phyloP scores from a whole-genome alignment of 2,797 vertebrate genomes.

The Acanthurus lineatus region DNA sequence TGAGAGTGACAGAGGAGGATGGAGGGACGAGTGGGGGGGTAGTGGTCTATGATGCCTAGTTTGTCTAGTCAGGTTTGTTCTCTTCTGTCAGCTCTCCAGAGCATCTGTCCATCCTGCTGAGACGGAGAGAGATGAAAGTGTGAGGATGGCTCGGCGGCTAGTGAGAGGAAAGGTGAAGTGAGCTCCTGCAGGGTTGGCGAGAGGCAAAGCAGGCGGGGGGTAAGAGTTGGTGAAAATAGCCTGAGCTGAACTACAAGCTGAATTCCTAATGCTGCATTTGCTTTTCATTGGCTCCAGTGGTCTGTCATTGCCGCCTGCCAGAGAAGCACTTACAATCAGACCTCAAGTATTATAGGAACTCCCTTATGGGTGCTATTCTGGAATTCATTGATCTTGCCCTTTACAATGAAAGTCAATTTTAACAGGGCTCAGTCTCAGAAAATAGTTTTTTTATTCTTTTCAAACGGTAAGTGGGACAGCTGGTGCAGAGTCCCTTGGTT shows the following conservation, averaged over 20 bases:
- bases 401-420: slow-evolving; percentile 55
- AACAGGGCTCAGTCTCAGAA: slow-evolving; percentile 46
- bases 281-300: slow-evolving; percentile 57
- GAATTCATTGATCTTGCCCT: slow-evolving; percentile 58
- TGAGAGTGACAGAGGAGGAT: slow-evolving; percentile 51
- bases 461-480: background rate
- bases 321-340: slow-evolving; percentile 68
- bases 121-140: slow-evolving; percentile 71
- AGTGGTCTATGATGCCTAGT: slow-evolving; percentile 57
- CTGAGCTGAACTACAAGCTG: slow-evolving; percentile 60
- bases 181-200: slow-evolving; percentile 59
- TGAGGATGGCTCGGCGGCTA: slow-evolving; percentile 46
- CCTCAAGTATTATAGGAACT: slow-evolving; percentile 61
- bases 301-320: slow-evolving; percentile 50
- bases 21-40: slow-evolving; percentile 4
- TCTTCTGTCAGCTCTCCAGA: slow-evolving; percentile 53
- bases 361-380: slow-evolving; percentile 59
- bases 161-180: slow-evolving; percentile 74
- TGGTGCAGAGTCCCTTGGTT: slow-evolving; percentile 16
- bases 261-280: slow-evolving; percentile 69
- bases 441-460: slow-evolving; percentile 17
- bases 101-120: slow-evolving; percentile 65
- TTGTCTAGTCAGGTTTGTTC: slow-evolving; percentile 61
- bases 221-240: slow-evolving; percentile 65
- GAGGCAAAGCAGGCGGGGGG: slow-evolving; percentile 58